Conservation (phyloP, 2,113 vertebrate species). For the Conger conger region DNA sequence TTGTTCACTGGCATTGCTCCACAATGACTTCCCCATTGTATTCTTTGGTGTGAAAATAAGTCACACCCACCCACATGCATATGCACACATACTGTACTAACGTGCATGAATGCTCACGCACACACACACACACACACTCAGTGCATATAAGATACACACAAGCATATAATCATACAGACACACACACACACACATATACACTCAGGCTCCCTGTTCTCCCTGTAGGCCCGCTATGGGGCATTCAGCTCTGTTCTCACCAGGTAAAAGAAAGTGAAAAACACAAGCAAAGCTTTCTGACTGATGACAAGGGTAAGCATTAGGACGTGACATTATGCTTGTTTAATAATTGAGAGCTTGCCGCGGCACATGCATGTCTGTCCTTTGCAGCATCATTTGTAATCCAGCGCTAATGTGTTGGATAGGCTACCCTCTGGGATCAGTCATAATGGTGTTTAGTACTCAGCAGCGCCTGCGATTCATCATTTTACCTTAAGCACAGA, state of each 20-base stretch:
- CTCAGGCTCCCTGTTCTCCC: background rate
- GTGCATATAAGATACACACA: background rate
- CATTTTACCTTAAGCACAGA: background rate
- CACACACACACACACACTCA: background rate
- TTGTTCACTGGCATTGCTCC: background rate
- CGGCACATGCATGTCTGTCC: background rate
- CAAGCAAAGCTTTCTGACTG: background rate
- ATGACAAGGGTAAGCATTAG: background rate
- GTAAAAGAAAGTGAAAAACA: background rate
- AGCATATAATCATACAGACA: background rate
- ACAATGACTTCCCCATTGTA: background rate
- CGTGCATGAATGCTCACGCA: background rate
- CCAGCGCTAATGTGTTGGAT: background rate
- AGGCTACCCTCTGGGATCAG: background rate
- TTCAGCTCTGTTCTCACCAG: background rate
- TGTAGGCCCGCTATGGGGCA: background rate
- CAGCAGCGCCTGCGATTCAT: background rate
- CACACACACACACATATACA: slow-evolving; percentile 7
- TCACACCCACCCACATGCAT: background rate
- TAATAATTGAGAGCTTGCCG: background rate
- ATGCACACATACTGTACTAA: background rate
- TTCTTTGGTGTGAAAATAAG: no score
- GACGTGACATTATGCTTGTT: background rate
- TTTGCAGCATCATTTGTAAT: background rate
- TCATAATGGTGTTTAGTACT: background rate